Evolutionary conservation across 2,113 vertebrate genomes (phyloP).

Genomic region (Gavialis gangeticus): DNA sequence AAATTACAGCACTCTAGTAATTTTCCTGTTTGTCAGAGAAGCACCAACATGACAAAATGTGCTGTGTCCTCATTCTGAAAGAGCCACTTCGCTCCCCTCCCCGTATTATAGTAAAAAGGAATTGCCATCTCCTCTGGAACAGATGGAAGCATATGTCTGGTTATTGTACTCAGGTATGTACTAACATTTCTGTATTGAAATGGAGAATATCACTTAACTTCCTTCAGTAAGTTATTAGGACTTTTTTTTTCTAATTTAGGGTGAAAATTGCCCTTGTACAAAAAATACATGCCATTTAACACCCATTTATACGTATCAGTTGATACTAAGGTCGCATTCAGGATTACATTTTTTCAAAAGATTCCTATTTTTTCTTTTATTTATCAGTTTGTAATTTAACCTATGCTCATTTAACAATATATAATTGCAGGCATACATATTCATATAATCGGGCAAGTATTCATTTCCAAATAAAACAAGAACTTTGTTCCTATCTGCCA

Average conservation of each 20-base stretch:
- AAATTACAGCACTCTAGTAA: not conserved
- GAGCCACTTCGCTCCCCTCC: not conserved
- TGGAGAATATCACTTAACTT: not conserved
- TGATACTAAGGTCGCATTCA: not conserved
- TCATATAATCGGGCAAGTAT: not conserved
- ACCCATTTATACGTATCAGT: not conserved
- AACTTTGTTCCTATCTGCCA: slow-evolving; percentile 3
- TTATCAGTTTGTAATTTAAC: not conserved
- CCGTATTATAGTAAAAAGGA: not conserved
- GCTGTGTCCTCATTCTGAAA: not conserved
- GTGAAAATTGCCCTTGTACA: not conserved
- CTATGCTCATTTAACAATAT: not conserved
- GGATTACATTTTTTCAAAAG: not conserved
- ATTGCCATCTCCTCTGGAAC: not conserved
- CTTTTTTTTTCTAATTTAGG: not conserved
- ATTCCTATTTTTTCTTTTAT: not conserved
- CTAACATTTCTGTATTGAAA: not conserved
- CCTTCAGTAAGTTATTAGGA: not conserved
- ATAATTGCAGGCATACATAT: not conserved
- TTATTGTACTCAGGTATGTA: not conserved
- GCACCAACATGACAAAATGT: not conserved
- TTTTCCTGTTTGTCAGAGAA: not conserved
- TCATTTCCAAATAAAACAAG: slow-evolving; percentile 14
- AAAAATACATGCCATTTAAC: not conserved
- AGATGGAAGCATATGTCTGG: not conserved